phyloP scores from a whole-genome alignment of 2,113 vertebrate genomes.

The Albula goreensis region DNA sequence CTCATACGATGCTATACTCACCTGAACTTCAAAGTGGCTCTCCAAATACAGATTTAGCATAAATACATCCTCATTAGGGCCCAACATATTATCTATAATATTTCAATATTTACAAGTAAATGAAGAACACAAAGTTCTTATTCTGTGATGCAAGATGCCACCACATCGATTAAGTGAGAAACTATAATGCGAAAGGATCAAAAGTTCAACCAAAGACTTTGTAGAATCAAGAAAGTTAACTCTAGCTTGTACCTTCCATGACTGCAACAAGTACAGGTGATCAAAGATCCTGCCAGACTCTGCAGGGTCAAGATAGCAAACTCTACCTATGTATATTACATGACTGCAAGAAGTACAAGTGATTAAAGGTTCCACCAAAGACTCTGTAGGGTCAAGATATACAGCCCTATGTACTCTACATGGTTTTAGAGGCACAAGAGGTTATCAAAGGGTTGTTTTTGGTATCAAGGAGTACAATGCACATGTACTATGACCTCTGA shows the following conservation, averaged over 20 bases:
- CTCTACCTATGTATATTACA: neutral
- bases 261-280: no score
- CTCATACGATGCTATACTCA: neutral
- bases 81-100: neutral
- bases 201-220: no score
- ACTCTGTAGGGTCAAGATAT: neutral
- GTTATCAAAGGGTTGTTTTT: neutral
- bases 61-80: neutral
- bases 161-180: no score
- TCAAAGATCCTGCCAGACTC: no score
- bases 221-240: no score
- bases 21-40: neutral
- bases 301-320: no score
- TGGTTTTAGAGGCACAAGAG: neutral
- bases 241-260: no score
- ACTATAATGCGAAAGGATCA: no score
- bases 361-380: neutral
- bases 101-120: neutral
- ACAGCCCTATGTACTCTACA: neutral
- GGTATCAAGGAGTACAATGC: no score
- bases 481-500: no score
- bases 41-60: neutral
- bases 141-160: no score
- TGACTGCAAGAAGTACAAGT: neutral
- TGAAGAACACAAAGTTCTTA: no score